phyloP scores from a whole-genome alignment of 2,888 invertebrate genomes.

The Athalia cordata region DNA sequence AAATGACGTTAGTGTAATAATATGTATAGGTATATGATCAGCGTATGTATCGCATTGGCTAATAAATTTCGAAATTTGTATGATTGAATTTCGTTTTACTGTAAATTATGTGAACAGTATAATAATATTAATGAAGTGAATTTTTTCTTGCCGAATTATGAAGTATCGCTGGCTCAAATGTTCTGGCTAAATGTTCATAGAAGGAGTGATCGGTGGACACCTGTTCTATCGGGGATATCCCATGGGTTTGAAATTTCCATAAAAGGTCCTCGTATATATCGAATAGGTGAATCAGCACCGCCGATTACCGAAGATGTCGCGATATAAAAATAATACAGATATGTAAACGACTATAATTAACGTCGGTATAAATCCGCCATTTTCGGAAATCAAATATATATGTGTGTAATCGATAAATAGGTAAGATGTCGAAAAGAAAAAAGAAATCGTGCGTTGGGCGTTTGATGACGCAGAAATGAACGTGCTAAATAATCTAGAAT shows the following conservation, averaged over 20 bases:
- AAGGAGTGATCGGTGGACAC: slow-evolving; percentile 10
- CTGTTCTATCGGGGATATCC: neutral
- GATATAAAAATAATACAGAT: neutral
- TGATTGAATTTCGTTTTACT: neutral
- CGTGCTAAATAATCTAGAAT: neutral
- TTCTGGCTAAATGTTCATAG: neutral
- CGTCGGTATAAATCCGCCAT: neutral
- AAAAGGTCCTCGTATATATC: neutral
- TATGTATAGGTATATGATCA: neutral
- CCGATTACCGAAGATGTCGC: neutral
- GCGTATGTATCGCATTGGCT: neutral
- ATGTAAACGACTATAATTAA: neutral
- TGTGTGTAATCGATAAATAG: too few species aligned
- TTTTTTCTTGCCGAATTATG: neutral
- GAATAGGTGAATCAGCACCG: slow-evolving; percentile 20
- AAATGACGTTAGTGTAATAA: neutral
- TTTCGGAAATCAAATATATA: too few species aligned
- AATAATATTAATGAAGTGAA: too few species aligned
- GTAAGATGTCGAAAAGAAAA: too few species aligned
- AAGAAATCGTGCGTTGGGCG: slow-evolving; percentile 11
- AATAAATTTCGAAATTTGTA: slow-evolving; percentile 34
- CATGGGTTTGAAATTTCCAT: slow-evolving; percentile 1
- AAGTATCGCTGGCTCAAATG: neutral
- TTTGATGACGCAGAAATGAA: neutral
- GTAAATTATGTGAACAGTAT: too few species aligned